Evolutionary conservation across 2,113 vertebrate species (phyloP).

Genomic region (Carassius auratus): DNA sequence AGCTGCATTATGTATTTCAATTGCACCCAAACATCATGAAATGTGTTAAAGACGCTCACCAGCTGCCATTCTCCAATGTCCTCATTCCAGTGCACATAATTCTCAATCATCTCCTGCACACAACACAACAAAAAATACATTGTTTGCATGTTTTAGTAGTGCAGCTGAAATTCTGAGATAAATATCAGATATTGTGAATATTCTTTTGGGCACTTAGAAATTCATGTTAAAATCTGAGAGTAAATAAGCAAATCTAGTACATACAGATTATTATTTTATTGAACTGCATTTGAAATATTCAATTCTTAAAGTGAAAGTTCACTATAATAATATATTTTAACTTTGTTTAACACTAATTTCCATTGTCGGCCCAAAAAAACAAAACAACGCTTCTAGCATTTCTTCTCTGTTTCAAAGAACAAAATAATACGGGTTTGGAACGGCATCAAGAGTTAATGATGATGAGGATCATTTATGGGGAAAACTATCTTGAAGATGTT

Average conservation of each 20-base stretch:
- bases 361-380: too few species aligned
- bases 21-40: background rate
- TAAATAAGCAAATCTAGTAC: background rate
- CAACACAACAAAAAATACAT: background rate
- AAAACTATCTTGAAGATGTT: background rate
- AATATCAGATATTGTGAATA: background rate
- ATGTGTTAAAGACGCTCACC: slow-evolving; percentile 73
- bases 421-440: background rate
- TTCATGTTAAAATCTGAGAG: background rate
- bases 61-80: slow-evolving; percentile 99
- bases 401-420: background rate
- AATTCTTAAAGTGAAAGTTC: background rate
- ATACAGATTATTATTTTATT: background rate
- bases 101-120: slow-evolving; percentile 95
- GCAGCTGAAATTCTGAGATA: background rate
- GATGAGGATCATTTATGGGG: background rate
- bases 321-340: background rate
- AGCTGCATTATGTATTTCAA: background rate
- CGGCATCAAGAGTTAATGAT: background rate
- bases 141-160: background rate
- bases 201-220: background rate
- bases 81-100: slow-evolving; percentile 98
- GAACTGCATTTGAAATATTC: background rate
- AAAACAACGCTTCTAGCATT: background rate
- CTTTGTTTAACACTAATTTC: too few species aligned